Conservation (phyloP, 2,113 vertebrate genomes). For the Dinomys branickii region DNA sequence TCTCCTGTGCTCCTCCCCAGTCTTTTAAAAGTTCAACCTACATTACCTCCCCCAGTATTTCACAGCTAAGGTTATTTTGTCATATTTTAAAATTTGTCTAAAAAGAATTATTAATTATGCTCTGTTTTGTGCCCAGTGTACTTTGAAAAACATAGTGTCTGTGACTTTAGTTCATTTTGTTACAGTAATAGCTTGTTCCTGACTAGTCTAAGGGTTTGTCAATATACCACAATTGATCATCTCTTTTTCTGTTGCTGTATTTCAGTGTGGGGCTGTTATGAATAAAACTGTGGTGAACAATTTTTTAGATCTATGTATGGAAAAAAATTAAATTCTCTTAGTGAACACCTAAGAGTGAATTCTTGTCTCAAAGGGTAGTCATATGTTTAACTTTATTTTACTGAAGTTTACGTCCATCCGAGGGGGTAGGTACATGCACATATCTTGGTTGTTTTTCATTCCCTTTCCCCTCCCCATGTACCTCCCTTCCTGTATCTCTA, state of each 20-base stretch:
- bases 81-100: not conserved
- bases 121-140: not conserved
- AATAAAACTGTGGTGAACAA: not conserved
- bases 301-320: not conserved
- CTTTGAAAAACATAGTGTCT: not conserved
- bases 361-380: not conserved
- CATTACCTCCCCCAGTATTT: not conserved
- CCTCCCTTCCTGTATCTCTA: not conserved
- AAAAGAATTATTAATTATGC: not conserved
- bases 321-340: conserved; percentile 3
- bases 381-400: not conserved
- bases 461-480: not conserved
- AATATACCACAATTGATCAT: not conserved
- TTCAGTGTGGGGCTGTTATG: not conserved
- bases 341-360: not conserved
- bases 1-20: not conserved
- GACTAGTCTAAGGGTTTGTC: not conserved
- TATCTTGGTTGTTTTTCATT: not conserved
- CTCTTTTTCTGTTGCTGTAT: not conserved
- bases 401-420: not conserved
- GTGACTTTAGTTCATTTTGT: not conserved
- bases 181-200: not conserved
- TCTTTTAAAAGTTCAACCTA: not conserved
- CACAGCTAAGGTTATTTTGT: not conserved
- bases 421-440: not conserved